Base-by-base conservation (phyloP, 1,140 invertebrate species). In the Pseudobourletiella spinata region DNA sequence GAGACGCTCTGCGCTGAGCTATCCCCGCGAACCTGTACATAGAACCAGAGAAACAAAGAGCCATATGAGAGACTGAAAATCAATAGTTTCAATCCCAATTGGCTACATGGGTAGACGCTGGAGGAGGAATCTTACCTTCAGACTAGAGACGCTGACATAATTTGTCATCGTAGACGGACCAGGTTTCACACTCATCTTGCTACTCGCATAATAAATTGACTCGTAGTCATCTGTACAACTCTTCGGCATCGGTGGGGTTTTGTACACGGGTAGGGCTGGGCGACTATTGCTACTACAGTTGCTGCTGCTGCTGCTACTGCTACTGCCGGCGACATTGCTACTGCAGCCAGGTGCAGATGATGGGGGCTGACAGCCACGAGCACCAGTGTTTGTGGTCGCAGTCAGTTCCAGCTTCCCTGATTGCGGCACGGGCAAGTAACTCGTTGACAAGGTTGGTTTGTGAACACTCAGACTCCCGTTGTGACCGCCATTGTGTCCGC, bases 201-300 rank as follows among this genome's bases (percentile, higher is more conserved):
- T 6, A 11, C 39, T 55, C 15, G 20, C 15, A 35, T 22, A 52
- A 29, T 55, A 55, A 35, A 55, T 55, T 15, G 11, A 11, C 14
- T 55, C 52, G 39, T 55, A 55, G 22, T 55, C 50, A 52, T 52
- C 43, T 11, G 24, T 18, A n/a, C n/a, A n/a, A 20, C 43, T 46
- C 24, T 46, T 46, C 6, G 43, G 43, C 4, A n/a, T 4, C 22
- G 48, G 48, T 6, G 48, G 48, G 6, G 48, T 25, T n/a, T 51
- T 51, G 48, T 51, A 51, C 18, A 51, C 48, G 6, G 48, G 48
- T 11, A 51, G 48, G 18, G 6, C 2, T 15, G 18, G 18, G 8
- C 8, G 6, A 18, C 8, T 8, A 6, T 20, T 46, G 18, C 18
- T 11, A 46, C 8, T 20, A 46, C 44, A 6, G 44, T 46, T 8